These are phyloP conservation scores for Eclectus roratus DNA, from an alignment of 2,113 vertebrate species.

Conservation along the genomic window DNA sequence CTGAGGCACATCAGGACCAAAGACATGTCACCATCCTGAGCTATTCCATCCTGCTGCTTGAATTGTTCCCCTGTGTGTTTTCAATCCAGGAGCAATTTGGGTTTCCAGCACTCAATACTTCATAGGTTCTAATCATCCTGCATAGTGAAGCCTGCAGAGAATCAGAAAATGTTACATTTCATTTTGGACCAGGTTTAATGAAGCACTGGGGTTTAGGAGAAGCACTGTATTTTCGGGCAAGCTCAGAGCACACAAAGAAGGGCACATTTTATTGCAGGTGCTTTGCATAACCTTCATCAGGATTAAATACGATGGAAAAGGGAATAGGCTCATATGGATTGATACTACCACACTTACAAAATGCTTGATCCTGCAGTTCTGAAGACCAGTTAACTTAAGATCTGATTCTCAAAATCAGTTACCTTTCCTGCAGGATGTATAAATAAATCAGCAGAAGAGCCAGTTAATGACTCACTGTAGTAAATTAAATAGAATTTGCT, in stretches of 20 bases:
- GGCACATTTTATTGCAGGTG: background rate
- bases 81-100: background rate
- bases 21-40: background rate
- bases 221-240: background rate
- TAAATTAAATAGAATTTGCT: slow-evolving; percentile 41
- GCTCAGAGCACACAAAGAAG: background rate
- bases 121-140: background rate
- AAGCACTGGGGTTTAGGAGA: background rate
- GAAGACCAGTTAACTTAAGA: background rate
- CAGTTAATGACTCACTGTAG: slow-evolving; percentile 29
- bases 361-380: background rate
- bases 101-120: background rate
- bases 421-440: background rate
- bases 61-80: background rate
- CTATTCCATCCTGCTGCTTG: background rate
- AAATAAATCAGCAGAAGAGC: slow-evolving; percentile 7
- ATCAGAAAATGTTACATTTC: background rate
- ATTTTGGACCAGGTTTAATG: background rate
- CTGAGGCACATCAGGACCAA: background rate
- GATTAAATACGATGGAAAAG: background rate
- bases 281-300: background rate
- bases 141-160: background rate
- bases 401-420: background rate
- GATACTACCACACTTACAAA: background rate
- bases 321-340: background rate